phyloP scores from a whole-genome alignment of 1,140 invertebrate genomes.

The Chionoecetes opilio region DNA sequence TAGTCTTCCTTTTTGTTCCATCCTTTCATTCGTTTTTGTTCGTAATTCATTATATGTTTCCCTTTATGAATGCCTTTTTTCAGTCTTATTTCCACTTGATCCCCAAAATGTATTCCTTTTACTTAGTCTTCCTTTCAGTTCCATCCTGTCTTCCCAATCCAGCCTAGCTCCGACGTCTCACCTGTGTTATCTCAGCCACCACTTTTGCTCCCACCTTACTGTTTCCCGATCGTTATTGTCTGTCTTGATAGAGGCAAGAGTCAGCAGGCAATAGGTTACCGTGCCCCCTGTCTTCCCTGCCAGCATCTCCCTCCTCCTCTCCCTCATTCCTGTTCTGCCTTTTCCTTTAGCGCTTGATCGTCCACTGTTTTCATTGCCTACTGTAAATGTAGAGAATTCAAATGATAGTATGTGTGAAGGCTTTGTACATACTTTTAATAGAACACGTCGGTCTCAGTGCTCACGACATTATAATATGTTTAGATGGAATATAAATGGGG shows the following conservation, averaged over 20 bases:
- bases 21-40: too few relatives aligned
- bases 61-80: too few relatives aligned
- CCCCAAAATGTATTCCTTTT: not conserved
- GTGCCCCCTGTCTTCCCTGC: not conserved
- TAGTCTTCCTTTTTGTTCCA: not conserved
- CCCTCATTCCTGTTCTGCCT: not conserved
- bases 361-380: not conserved
- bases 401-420: too few relatives aligned
- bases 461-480: too few relatives aligned
- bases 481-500: too few relatives aligned
- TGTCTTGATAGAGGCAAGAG: not conserved
- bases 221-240: not conserved
- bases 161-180: too few relatives aligned
- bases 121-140: not conserved
- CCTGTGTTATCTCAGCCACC: not conserved
- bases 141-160: not conserved
- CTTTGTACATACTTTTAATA: too few relatives aligned
- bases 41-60: too few relatives aligned
- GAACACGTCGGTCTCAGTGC: too few relatives aligned
- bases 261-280: not conserved
- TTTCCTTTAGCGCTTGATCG: not conserved
- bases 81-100: not conserved
- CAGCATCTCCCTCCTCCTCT: not conserved
- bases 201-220: not conserved
- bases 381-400: not conserved